These are phyloP conservation scores for Pteromalus puparum DNA, from an alignment of 1,140 invertebrate species.

Conservation along the genomic window DNA sequence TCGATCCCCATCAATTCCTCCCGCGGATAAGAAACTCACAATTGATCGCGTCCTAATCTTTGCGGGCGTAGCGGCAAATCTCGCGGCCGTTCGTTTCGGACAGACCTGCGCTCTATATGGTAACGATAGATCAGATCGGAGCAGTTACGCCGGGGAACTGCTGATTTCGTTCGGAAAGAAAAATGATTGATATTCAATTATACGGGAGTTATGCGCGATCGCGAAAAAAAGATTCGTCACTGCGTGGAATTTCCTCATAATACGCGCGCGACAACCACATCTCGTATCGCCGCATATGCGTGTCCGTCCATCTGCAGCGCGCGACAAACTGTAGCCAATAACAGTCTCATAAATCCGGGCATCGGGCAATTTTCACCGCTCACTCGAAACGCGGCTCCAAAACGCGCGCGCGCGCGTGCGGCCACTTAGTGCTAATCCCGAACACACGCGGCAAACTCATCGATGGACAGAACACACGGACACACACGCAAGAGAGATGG, in stretches of 20 bases:
- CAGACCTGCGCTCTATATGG: neutral
- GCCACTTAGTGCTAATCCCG: slow-evolving; percentile 35
- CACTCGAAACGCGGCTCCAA: neutral
- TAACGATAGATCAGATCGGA: slow-evolving; percentile 24
- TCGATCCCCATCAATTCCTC: slow-evolving; percentile 39
- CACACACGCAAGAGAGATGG: neutral
- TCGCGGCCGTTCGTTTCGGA: neutral
- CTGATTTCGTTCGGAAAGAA: slow-evolving; percentile 38
- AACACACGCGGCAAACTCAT: slow-evolving; percentile 40
- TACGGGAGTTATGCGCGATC: too few species aligned
- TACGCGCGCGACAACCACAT: too few species aligned
- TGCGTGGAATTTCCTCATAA: too few species aligned
- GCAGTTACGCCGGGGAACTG: neutral
- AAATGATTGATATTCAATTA: neutral
- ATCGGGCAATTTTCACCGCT: slow-evolving; percentile 14
- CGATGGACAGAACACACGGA: neutral
- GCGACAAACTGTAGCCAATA: slow-evolving; percentile 11
- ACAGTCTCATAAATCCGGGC: slow-evolving; percentile 16
- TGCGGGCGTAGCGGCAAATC: slow-evolving; percentile 15
- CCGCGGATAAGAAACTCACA: slow-evolving; percentile 47
- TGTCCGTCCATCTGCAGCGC: too few species aligned
- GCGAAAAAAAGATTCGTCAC: too few species aligned
- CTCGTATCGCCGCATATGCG: too few species aligned
- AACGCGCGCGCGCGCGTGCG: neutral
- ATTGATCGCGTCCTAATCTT: slow-evolving; percentile 51